phyloP scores from a whole-genome alignment of 2,113 vertebrate species.

The Ophthalmotilapia sp. region DNA sequence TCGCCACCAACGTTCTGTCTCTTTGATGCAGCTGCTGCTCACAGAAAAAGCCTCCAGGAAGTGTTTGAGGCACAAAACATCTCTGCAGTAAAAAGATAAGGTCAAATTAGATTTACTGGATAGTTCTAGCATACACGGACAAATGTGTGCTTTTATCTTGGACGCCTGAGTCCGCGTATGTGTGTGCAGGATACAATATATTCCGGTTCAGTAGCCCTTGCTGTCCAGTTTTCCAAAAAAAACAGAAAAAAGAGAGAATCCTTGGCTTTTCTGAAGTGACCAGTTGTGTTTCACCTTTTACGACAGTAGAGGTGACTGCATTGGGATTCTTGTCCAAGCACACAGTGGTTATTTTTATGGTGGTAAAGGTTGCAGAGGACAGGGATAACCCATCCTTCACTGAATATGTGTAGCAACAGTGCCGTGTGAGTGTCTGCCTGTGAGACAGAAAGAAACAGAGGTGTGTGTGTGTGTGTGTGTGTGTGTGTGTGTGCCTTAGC shows the following conservation, averaged over 20 bases:
- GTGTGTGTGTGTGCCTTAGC: background rate
- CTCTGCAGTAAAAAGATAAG: conserved; percentile 25
- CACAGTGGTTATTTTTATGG: conserved; percentile 13
- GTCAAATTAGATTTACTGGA: conserved; percentile 35
- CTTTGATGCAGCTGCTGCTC: background rate
- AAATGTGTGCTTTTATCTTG: background rate
- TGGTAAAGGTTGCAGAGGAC: conserved; percentile 21
- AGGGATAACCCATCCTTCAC: conserved; percentile 13
- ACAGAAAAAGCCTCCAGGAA: background rate
- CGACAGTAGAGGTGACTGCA: conserved; percentile 19
- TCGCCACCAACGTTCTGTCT: background rate
- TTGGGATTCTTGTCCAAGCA: conserved; percentile 13
- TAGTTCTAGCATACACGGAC: background rate
- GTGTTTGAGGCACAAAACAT: background rate
- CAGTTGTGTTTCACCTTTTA: conserved; percentile 23
- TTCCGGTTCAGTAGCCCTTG: background rate
- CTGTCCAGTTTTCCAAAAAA: background rate
- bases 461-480: background rate
- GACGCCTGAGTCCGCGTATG: background rate
- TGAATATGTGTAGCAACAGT: background rate
- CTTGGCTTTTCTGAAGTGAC: conserved; percentile 30
- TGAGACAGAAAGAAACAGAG: background rate
- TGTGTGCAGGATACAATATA: background rate
- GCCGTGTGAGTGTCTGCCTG: background rate
- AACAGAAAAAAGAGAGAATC: background rate